Conservation (phyloP, 2,113 vertebrate genomes). For the Anhinga rufa region DNA sequence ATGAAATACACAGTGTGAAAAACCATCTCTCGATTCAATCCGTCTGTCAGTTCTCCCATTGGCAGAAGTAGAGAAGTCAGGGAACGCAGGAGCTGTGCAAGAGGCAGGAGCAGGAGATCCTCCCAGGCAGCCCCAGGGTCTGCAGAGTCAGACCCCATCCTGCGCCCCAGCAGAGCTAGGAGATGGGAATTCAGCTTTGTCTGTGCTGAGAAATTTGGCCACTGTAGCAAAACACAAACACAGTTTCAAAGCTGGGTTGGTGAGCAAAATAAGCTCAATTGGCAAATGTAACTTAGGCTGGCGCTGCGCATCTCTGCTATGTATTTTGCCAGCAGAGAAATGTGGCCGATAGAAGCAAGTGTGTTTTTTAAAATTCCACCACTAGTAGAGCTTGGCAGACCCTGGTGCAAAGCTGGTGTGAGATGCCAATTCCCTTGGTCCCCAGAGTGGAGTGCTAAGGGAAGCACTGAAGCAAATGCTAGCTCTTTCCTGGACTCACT, state of each 20-base stretch:
- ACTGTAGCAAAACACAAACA: neutral
- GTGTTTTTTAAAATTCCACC: neutral
- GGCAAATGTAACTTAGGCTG: neutral
- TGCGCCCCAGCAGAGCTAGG: neutral
- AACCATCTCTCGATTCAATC: neutral
- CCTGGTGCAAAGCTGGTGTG: neutral
- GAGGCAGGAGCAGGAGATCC: neutral
- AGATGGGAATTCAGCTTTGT: neutral
- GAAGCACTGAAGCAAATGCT: neutral
- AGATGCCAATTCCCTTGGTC: neutral
- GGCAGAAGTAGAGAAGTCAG: rapidly evolving
- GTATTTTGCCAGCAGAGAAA: neutral
- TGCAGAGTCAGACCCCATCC: neutral
- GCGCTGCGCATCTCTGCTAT: rapidly evolving
- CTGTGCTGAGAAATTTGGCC: neutral
- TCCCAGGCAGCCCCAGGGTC: neutral
- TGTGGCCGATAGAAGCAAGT: neutral
- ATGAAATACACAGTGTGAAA: neutral
- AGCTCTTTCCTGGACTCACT: neutral
- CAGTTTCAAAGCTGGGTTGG: neutral
- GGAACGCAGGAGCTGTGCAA: neutral
- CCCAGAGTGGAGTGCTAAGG: rapidly evolving
- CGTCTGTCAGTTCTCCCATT: neutral
- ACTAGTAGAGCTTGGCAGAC: neutral
- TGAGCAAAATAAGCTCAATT: neutral